Percentiles rank a stretch among this genome's conserved stretches.
Conservation (phyloP, 2,797 vertebrate species). For the Cetoscarus ocellatus region DNA sequence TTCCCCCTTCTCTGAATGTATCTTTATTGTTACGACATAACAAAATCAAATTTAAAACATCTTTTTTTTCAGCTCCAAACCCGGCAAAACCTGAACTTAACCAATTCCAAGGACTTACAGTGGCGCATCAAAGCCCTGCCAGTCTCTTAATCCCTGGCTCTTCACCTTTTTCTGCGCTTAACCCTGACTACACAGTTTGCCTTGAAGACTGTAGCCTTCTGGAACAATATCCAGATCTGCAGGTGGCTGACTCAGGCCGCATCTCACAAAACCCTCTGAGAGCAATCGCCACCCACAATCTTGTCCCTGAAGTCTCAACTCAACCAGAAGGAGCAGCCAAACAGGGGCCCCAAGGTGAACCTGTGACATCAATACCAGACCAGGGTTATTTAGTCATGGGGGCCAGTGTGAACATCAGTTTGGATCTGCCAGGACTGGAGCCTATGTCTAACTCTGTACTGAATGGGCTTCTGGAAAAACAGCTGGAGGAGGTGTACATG, state of each 20-base stretch:
- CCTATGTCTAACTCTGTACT: constrained; percentile 90
- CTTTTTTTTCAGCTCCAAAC: constrained; percentile 45
- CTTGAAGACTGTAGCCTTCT: constrained; percentile 70
- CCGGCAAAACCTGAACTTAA: constrained; percentile 23
- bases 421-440: constrained; percentile 70
- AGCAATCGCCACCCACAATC: not conserved
- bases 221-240: constrained; percentile 77
- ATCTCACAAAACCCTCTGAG: constrained; percentile 49
- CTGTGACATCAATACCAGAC: constrained; percentile 44
- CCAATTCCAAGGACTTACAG: constrained; percentile 22
- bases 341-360: constrained; percentile 3
- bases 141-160: constrained; percentile 64
- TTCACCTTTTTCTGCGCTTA: not conserved
- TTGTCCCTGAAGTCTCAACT: not conserved
- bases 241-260: constrained; percentile 63
- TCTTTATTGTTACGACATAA: not conserved
- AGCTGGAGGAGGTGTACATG: constrained; percentile 91
- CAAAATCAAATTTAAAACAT: not conserved
- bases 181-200: constrained; percentile 19
- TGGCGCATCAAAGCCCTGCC: not conserved
- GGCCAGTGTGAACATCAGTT: constrained; percentile 45
- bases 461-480: constrained; percentile 89
- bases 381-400: constrained; percentile 78
- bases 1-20: constrained; percentile 9
- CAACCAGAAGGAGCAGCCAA: not conserved